Evolutionary conservation across 2,113 vertebrate species (phyloP).

Genomic region (Pomatostomus ruficeps): DNA sequence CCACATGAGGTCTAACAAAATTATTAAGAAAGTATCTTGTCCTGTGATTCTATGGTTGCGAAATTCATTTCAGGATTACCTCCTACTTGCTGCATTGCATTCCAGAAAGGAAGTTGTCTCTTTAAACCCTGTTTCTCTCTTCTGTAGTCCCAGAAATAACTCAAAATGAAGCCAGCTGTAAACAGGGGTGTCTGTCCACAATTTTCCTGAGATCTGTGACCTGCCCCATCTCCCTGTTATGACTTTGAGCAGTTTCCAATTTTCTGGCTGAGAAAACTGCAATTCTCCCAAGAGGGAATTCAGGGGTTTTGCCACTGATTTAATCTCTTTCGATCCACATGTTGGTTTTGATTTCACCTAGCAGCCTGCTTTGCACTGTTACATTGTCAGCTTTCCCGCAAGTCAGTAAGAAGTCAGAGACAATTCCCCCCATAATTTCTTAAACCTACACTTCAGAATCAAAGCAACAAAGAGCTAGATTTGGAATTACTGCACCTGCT

Average conservation of each 20-base stretch:
- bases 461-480: neutral
- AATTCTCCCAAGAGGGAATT: neutral
- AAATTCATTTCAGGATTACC: neutral
- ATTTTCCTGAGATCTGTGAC: neutral
- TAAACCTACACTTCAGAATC: neutral
- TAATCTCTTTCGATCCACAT: neutral
- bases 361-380: neutral
- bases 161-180: neutral
- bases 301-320: neutral
- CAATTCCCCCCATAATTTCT: neutral
- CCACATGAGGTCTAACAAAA: neutral
- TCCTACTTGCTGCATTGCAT: neutral
- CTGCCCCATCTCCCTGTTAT: neutral
- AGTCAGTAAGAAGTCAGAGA: neutral
- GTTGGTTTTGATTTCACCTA: neutral
- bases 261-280: neutral
- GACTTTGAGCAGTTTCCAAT: neutral
- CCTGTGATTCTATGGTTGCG: neutral
- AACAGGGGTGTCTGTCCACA: neutral
- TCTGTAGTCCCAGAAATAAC: neutral
- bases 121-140: neutral
- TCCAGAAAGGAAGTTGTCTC: neutral
- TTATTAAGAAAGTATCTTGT: neutral
- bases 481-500: neutral
- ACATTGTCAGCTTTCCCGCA: neutral